phyloP scores from a whole-genome alignment of 2,888 invertebrate species.

The Phalera bucephala region DNA sequence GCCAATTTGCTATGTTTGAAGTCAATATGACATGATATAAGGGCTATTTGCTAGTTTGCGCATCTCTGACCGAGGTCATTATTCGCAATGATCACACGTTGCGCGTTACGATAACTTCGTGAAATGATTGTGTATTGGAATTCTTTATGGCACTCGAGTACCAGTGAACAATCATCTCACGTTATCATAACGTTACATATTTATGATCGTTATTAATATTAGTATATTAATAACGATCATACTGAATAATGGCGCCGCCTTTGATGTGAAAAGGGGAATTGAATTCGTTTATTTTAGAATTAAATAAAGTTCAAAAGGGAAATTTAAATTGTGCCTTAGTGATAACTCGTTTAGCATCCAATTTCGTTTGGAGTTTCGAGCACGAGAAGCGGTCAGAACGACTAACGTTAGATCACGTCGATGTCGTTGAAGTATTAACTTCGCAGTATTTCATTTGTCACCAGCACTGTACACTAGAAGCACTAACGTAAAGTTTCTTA shows the following conservation, averaged over 20 bases:
- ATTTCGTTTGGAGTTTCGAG: constrained; percentile 58
- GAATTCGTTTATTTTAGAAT: constrained; percentile 69
- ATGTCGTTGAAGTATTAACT: constrained; percentile 40
- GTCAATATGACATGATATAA: no score
- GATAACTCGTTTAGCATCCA: constrained; percentile 64
- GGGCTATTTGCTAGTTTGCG: no score
- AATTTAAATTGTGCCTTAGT: constrained; percentile 82
- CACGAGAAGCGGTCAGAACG: constrained; percentile 35
- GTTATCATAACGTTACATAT: no score
- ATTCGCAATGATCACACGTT: no score
- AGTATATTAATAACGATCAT: no score
- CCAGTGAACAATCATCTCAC: no score
- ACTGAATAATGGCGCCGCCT: constrained; percentile 2
- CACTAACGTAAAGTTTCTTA: constrained; percentile 48
- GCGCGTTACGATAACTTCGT: no score
- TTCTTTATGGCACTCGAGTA: no score
- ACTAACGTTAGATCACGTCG: constrained; percentile 31
- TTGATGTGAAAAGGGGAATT: constrained; percentile 49
- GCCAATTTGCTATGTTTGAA: background rate
- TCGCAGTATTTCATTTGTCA: constrained; percentile 43
- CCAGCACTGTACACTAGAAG: constrained; percentile 62
- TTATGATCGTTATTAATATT: no score
- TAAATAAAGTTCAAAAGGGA: constrained; percentile 78
- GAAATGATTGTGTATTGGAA: no score
- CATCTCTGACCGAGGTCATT: no score